Evolutionary conservation across 2,888 invertebrate genomes (phyloP), one percentile per base, ranked within the genome.

Genomic region (Tipula vernalis): DNA sequence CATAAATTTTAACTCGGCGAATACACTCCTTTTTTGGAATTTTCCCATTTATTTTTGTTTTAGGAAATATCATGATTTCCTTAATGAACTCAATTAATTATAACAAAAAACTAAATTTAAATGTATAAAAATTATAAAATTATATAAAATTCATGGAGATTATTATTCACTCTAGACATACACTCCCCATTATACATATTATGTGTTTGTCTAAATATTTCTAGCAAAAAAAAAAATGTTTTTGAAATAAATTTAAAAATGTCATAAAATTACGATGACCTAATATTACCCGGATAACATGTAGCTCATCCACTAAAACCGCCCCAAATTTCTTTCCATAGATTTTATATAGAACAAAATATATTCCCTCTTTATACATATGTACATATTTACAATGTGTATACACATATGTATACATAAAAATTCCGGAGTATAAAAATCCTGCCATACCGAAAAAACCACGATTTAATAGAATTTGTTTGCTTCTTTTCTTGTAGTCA

Each of bases 41-140:
- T 71, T 71, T 71, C 10, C 51, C 51, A 57, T 71, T 71, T 28
- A 28, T 28, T 28, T 71, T 8, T 28, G 28, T 71, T 28, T 71
- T 28, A 71, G 71, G 71, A 71, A 71, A 71, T 71, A 71, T 71
- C 71, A 71, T 71, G 71, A 71, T 71, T 71, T 71, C 71, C 71
- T 71, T 71, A 71, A 71, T 71, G 71, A 71, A 71, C 71, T 71
- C 71, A 71, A 71, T 71, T 71, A 71, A 71, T 71, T 71, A 71
- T 71, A 6, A 71, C 18, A 18, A 71, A 71, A 71, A 71, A 71
- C 71, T 71, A 71, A 71, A 71, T 71, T 71, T 28, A 71, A 71
- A 71, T 71, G 71, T 71, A 71, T 71, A 28, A 71, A 71, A 57
- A 57, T 57, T 57, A 15, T 15, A 57, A 51, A 51, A 51, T 51